Conservation (phyloP, 2,797 vertebrate species). For the Salmo trutta region DNA sequence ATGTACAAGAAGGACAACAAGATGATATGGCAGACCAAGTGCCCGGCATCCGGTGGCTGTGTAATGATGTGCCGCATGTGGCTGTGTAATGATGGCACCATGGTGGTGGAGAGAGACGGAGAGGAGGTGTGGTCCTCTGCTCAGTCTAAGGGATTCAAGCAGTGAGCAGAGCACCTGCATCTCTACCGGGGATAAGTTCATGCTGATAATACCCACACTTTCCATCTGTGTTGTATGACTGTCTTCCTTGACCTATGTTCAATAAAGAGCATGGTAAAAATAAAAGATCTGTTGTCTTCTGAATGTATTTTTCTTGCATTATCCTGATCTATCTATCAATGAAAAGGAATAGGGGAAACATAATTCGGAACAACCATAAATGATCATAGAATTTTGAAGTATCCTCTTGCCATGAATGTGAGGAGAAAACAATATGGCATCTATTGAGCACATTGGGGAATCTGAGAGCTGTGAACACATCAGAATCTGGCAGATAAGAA, state of each 20-base stretch:
- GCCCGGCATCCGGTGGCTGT: not conserved
- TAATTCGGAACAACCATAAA: not conserved
- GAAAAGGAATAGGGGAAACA: too few species aligned
- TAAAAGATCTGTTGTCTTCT: not conserved
- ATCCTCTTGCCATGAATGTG: not conserved
- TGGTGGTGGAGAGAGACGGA: constrained; percentile 25
- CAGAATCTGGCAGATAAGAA: not conserved
- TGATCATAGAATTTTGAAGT: not conserved
- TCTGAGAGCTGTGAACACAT: not conserved
- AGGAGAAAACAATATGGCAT: not conserved
- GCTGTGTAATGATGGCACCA: constrained; percentile 22
- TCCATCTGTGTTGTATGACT: constrained; percentile 1
- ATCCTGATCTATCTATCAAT: not conserved
- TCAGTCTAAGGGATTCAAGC: constrained; percentile 22
- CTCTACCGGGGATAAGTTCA: constrained; percentile 26
- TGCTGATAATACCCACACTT: not conserved
- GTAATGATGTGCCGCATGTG: constrained; percentile 17
- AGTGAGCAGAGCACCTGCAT: not conserved
- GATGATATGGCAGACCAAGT: constrained; percentile 27
- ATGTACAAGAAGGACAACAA: constrained; percentile 32
- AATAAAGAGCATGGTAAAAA: not conserved
- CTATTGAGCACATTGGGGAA: not conserved
- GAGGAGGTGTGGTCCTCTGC: constrained; percentile 36
- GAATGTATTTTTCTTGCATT: not conserved
- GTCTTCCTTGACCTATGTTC: not conserved